Evolutionary conservation across 2,888 invertebrate species (phyloP), one percentile per base, ranked within the genome.

Genomic region (Sipha maydis): DNA sequence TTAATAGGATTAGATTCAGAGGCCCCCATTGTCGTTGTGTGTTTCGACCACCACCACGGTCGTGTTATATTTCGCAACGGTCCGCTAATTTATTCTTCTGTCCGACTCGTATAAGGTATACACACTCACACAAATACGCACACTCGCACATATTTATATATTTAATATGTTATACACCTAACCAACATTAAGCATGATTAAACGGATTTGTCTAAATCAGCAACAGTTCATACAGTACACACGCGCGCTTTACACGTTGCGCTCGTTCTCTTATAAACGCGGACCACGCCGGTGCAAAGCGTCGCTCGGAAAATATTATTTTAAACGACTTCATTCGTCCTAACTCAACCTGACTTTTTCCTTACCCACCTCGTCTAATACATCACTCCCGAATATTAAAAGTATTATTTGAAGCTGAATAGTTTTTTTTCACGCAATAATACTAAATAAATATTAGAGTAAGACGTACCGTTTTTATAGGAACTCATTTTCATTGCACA

Each of bases 1-100:
- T 84, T 84, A 84, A 84, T 84, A 76, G 84, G 84, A 84, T 84
- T 84, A 84, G 84, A 61, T 76, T n/a, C 83, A n/a, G 8, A 11
- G 25, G 71, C 31, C 28, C 41, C 25, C 48, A 48, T 48, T 83
- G 71, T 48, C 69, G 71, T n/a, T 41, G 54, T 34, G 79, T 34
- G 73, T 83, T 83, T 73, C 73, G 48, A 48, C 48, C 48, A 48
- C 48, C 48, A 48, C 48, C 8, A 14, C 48, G 73, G 73, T 73
- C 73, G 83, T 73, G 73, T 83, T 83, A 31, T 54, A 78, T 54
- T 54, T 71, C 83, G 54, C 83, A n/a, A 25, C 61, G 25, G 56
- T 79, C 79, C 54, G 71, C 48, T 83, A 83, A 83, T 83, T 83
- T 83, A 83, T 83, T 83, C 83, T 83, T 83, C 71, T 83, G 71